A percentile compares a stretch with the other conserved stretches of the same genome.
phyloP scores from a whole-genome alignment of 2,113 vertebrate genomes.

The Xerus inauris region DNA sequence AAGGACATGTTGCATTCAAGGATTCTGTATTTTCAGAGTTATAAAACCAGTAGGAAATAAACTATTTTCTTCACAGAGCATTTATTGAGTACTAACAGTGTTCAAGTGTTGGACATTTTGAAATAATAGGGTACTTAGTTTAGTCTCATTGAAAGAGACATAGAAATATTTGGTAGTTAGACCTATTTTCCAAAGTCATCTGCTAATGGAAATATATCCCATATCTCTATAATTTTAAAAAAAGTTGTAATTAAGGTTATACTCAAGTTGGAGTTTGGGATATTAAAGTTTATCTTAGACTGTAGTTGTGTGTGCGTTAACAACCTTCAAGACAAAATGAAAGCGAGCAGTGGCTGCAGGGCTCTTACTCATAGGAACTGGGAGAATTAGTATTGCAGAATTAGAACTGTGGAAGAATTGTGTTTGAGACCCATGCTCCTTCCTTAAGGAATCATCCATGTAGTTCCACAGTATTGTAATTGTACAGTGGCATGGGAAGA shows the following conservation, averaged over 20 bases:
- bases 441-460: constrained; percentile 13
- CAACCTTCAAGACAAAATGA: constrained; percentile 56
- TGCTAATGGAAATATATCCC: not conserved
- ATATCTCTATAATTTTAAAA: not conserved
- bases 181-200: not conserved
- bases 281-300: constrained; percentile 28
- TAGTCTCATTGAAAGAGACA: not conserved
- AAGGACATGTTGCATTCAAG: constrained; percentile 18
- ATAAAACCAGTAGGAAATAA: not conserved
- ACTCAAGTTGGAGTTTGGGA: not conserved
- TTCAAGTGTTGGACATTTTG: constrained; percentile 47
- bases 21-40: constrained; percentile 51
- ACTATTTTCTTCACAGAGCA: not conserved
- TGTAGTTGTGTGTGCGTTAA: not conserved
- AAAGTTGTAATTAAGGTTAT: not conserved
- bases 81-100: not conserved
- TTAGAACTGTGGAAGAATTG: not conserved
- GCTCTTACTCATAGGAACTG: not conserved
- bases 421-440: constrained; percentile 34
- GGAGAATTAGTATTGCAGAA: constrained; percentile 20
- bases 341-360: not conserved
- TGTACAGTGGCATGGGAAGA: not conserved
- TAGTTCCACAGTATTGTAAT: constrained; percentile 36
- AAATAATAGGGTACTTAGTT: constrained; percentile 35
- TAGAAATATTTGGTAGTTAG: constrained; percentile 7